phyloP scores from a whole-genome alignment of 1,140 invertebrate genomes.

The Trichonephila clavipes region DNA sequence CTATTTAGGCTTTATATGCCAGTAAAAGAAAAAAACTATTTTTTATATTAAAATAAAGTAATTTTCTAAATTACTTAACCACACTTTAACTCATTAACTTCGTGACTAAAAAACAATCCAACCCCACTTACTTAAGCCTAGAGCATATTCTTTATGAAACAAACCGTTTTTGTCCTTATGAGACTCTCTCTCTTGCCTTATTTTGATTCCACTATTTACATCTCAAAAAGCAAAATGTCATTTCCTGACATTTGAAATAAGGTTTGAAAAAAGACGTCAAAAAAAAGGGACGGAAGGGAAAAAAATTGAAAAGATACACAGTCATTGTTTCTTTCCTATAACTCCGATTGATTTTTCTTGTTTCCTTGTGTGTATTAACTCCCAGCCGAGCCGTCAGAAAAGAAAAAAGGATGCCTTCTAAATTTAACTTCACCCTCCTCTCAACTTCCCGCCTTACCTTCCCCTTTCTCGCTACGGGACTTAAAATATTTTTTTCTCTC shows the following conservation, averaged over 20 bases:
- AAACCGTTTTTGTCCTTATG: too few species aligned
- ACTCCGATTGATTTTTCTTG: slow-evolving; percentile 30
- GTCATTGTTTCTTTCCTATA: background rate
- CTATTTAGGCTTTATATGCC: too few species aligned
- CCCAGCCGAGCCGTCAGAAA: background rate
- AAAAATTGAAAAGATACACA: background rate
- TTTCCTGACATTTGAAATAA: background rate
- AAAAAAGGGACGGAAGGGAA: background rate
- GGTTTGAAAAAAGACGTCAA: background rate
- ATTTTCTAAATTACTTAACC: too few species aligned
- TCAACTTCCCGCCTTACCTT: background rate
- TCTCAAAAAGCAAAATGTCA: background rate
- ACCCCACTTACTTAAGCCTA: background rate
- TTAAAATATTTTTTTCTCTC: background rate
- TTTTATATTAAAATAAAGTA: too few species aligned
- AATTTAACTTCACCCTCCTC: slow-evolving; percentile 3
- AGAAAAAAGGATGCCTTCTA: background rate
- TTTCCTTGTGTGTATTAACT: slow-evolving; percentile 9
- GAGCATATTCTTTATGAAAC: background rate
- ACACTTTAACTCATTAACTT: too few species aligned
- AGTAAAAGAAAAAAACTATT: too few species aligned
- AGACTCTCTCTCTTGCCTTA: background rate
- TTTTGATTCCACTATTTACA: background rate
- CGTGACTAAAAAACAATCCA: background rate
- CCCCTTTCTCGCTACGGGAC: background rate